Evolutionary conservation across 2,888 invertebrate genomes (phyloP).

Genomic region (Ernsta delagoae): DNA sequence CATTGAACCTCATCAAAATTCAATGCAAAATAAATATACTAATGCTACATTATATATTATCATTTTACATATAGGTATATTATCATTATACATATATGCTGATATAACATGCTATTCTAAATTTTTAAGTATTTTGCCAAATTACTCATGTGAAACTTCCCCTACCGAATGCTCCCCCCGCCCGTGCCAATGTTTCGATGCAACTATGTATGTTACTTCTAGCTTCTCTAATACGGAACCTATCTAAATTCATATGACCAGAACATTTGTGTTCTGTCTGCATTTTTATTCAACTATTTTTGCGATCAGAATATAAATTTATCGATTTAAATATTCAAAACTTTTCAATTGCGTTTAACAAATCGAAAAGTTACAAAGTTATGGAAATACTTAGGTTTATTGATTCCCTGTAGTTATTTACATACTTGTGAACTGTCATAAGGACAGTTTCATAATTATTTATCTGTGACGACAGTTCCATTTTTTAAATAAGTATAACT

Average conservation of each 20-base stretch:
- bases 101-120: not conserved
- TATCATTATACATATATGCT: not conserved
- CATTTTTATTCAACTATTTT: constrained; percentile 83
- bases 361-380: not conserved
- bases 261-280: constrained; percentile 80
- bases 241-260: constrained; percentile 81
- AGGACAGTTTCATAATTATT: too few relatives aligned
- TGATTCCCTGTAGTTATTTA: too few relatives aligned
- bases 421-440: too few relatives aligned
- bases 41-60: too few relatives aligned
- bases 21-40: too few relatives aligned
- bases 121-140: constrained; percentile 1
- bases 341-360: not conserved
- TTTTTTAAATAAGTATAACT: too few relatives aligned
- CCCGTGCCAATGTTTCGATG: constrained; percentile 9
- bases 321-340: constrained; percentile 44
- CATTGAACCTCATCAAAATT: too few relatives aligned
- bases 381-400: not conserved
- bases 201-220: constrained; percentile 36
- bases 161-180: too few relatives aligned
- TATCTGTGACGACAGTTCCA: too few relatives aligned
- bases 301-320: constrained; percentile 80
- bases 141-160: not conserved
- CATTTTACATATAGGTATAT: too few relatives aligned
- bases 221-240: constrained; percentile 72